Percentiles rank a stretch among this genome's conserved stretches.
These are phyloP conservation scores for Ranitomeya imitator DNA, from an alignment of 2,113 vertebrate genomes.

Conservation along the genomic window DNA sequence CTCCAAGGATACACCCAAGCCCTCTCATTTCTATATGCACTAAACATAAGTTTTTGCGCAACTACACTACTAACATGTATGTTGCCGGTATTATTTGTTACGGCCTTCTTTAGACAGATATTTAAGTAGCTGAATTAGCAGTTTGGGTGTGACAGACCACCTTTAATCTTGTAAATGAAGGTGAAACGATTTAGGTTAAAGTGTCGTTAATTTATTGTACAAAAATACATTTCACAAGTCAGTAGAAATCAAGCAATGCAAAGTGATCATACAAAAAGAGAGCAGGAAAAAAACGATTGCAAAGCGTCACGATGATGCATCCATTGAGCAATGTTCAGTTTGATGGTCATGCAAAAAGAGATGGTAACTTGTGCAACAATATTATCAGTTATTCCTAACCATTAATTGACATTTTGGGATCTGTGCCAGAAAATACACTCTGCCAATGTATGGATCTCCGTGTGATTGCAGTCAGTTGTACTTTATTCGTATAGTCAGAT, in stretches of 20 bases:
- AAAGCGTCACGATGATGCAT: neutral
- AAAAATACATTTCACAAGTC: conserved; percentile 35
- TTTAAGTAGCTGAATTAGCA: too few relatives aligned
- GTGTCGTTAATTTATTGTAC: conserved; percentile 19
- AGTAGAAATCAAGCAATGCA: conserved; percentile 34
- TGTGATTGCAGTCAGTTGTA: neutral
- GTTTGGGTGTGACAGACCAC: neutral
- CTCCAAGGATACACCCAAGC: too few relatives aligned
- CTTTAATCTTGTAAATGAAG: neutral
- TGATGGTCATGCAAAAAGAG: neutral
- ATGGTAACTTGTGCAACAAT: neutral
- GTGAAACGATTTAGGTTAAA: neutral
- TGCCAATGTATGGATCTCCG: neutral
- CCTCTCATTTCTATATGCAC: too few relatives aligned
- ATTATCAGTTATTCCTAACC: neutral
- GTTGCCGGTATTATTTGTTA: too few relatives aligned
- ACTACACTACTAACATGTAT: too few relatives aligned
- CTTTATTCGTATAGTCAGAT: neutral
- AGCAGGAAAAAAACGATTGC: neutral
- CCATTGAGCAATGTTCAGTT: neutral
- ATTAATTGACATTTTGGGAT: neutral
- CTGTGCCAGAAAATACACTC: neutral
- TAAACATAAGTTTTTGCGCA: too few relatives aligned
- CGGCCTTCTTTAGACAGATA: too few relatives aligned
- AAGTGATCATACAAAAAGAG: conserved; percentile 33